Evolutionary conservation across 2,113 vertebrate species (phyloP).

Genomic region (Hystrix brachyura): DNA sequence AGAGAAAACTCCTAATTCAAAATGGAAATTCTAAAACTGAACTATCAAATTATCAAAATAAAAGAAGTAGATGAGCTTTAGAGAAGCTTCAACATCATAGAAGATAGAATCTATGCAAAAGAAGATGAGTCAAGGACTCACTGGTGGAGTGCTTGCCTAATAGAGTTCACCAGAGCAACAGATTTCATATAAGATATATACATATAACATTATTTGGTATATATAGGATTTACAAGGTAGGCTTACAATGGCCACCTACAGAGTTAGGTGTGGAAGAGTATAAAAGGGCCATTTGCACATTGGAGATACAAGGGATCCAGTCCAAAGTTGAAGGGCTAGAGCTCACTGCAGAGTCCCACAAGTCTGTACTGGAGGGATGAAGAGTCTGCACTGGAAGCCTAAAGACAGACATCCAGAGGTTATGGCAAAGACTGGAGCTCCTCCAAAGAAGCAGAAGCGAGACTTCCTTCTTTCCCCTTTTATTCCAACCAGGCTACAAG

Average conservation of each 20-base stretch:
- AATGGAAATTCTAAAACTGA: background rate
- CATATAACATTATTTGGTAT: no score
- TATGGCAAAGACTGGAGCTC: no score
- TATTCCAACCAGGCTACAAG: background rate
- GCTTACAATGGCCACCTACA: background rate
- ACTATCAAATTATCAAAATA: background rate
- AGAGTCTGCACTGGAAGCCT: no score
- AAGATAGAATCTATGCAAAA: background rate
- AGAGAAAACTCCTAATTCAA: background rate
- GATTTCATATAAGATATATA: background rate
- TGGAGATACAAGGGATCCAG: background rate
- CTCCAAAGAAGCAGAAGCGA: background rate
- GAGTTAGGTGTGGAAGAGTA: background rate
- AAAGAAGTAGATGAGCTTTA: background rate
- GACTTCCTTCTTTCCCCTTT: background rate
- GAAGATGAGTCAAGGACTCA: background rate
- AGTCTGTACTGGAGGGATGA: no score
- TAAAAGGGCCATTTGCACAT: background rate
- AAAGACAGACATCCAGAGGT: no score
- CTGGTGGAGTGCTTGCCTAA: background rate
- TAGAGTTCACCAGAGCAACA: background rate
- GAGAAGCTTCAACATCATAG: background rate
- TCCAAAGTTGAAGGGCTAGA: background rate
- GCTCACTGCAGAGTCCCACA: no score
- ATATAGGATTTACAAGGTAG: background rate